Evolutionary conservation across 2,888 invertebrate genomes (phyloP).

Genomic region (Amphimallon solstitiale): DNA sequence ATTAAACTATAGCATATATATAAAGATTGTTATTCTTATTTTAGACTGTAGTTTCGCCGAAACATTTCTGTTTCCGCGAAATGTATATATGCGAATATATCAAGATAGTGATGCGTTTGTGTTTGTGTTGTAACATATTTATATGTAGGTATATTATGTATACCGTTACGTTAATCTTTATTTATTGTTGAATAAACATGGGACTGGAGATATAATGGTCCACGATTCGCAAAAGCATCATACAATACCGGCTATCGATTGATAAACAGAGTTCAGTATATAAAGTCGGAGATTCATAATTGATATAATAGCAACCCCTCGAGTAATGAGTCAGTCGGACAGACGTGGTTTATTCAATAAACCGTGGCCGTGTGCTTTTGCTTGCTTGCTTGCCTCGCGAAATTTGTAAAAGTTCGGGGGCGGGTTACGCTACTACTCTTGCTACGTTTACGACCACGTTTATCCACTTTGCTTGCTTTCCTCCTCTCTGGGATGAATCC

Average conservation of each 20-base stretch:
- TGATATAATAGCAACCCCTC: conserved; percentile 59
- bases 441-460: conserved; percentile 46
- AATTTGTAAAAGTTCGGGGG: conserved; percentile 52
- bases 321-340: conserved; percentile 61
- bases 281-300: conserved; percentile 55
- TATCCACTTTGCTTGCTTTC: conserved; percentile 49
- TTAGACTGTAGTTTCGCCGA: too few relatives aligned
- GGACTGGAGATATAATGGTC: background rate
- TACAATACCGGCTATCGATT: conserved; percentile 33
- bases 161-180: background rate
- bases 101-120: background rate
- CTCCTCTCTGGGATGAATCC: conserved; percentile 38
- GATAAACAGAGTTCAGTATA: conserved; percentile 18
- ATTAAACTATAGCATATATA: too few relatives aligned
- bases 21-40: too few relatives aligned
- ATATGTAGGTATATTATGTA: background rate
- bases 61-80: too few relatives aligned
- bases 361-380: conserved; percentile 40
- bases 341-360: conserved; percentile 44
- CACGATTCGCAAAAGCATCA: background rate
- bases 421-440: conserved; percentile 30
- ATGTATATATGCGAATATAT: background rate
- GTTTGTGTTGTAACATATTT: background rate
- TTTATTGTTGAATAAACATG: background rate
- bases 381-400: too few relatives aligned